Base-by-base conservation (phyloP, 2,888 invertebrate genomes). In the Dermolepida albohirtum region DNA sequence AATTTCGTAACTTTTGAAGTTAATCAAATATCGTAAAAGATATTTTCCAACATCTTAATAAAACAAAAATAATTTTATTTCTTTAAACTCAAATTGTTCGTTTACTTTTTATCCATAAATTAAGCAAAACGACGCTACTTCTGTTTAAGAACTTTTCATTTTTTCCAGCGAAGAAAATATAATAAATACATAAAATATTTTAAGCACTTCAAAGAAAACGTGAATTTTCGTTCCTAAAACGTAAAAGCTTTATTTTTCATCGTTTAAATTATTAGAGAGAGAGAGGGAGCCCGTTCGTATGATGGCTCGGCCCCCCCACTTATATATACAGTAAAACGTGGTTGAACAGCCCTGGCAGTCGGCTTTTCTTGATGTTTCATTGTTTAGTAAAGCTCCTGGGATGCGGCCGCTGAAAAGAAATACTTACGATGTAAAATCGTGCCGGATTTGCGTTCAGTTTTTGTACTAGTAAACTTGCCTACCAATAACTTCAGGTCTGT, bases 231-330 rank as follows among this genome's bases (percentile, higher is more conserved):
- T 71, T 65, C n/a, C 64, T 34, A 34, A 68, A 68, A 67, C 70
- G 73, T 69, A 69, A 71, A 71, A 70, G 72, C 73, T 73, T 74
- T 72, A 72, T 73, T 73, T 74, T 73, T 73, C 70, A 74, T 74
- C 74, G 69, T 72, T 75, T 72, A 73, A 75, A 75, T 75, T 75
- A 75, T 75, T 64, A 71, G 66, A 63, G 69, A 67, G 59, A 59
- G 64, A 67, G 29, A 29, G 63, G 49, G 54, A 52, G 62, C 6
- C 10, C 34, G 34, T 34, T 10, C 10, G 34, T 34, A 34, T 6
- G 34, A 34, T 34, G 34, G 34, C 34, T 7, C 34, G 5, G 29
- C 6, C 1, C 10, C 34, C 22, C 6, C 34, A 34, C 34, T 34
- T 6, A 10, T 34, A 34, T 34, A 34, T 34, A 34, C 34, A 6